Evolutionary conservation across 2,888 invertebrate genomes (phyloP).

Genomic region (Tolmerus cingulatus): DNA sequence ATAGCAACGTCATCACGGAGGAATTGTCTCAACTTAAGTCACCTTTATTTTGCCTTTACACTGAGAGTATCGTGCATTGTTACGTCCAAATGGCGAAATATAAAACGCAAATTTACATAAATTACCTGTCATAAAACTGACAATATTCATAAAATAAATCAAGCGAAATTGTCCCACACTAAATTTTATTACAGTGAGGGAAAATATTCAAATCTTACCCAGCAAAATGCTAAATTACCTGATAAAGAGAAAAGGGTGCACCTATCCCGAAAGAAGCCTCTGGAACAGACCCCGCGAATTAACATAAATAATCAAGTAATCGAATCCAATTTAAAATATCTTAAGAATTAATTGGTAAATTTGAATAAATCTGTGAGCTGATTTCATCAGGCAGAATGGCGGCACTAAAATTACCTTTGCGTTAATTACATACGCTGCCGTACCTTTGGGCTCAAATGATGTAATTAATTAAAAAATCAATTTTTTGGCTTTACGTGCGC

Average conservation of each 20-base stretch:
- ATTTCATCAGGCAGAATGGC: background rate
- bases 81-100: background rate
- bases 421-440: background rate
- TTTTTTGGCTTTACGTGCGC: background rate
- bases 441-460: background rate
- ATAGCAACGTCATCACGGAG: background rate
- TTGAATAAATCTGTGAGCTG: background rate
- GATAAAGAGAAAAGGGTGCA: background rate
- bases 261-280: background rate
- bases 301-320: constrained; percentile 28
- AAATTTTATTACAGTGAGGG: background rate
- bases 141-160: constrained; percentile 22
- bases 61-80: background rate
- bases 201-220: background rate
- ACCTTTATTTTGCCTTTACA: background rate
- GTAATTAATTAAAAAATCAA: background rate
- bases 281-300: background rate
- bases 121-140: background rate
- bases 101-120: background rate
- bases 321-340: constrained; percentile 18
- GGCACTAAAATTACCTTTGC: background rate
- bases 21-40: background rate
- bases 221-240: background rate
- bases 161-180: background rate
- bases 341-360: background rate